Evolutionary conservation across 1,140 invertebrate species (phyloP).

Genomic region (Berghia stephanieae): DNA sequence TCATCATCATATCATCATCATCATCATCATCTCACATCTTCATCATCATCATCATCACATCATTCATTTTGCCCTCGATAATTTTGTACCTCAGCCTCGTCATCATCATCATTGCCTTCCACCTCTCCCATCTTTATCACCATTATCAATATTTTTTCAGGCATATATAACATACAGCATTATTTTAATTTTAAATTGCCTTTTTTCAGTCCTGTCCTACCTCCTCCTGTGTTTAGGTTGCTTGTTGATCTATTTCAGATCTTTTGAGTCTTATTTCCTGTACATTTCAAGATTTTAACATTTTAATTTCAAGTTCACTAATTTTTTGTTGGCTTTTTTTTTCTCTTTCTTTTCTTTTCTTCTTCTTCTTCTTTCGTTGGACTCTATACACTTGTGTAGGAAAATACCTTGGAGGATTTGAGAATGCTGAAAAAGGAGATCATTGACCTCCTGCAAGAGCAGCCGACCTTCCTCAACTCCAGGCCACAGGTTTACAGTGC

Average conservation of each 20-base stretch:
- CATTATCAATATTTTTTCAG: not conserved
- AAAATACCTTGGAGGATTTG: conserved; percentile 68
- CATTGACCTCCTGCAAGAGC: conserved; percentile 70
- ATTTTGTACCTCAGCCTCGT: too few species aligned
- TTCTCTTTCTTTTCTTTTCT: not conserved
- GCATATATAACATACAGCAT: not conserved
- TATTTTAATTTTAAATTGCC: not conserved
- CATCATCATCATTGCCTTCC: too few species aligned
- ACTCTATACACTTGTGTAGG: not conserved
- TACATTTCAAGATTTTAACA: not conserved
- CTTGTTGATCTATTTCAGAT: not conserved
- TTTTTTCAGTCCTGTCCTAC: not conserved
- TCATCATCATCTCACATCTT: too few species aligned
- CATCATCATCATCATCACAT: too few species aligned
- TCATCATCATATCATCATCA: too few species aligned
- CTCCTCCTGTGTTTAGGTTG: not conserved
- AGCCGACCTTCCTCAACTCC: conserved; percentile 11
- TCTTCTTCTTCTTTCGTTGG: not conserved
- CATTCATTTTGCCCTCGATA: too few species aligned
- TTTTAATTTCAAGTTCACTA: not conserved
- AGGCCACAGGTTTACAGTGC: not conserved
- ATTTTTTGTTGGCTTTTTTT: not conserved
- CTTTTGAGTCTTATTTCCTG: not conserved
- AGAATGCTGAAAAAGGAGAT: conserved; percentile 76
- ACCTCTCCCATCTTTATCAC: too few species aligned